Conservation (phyloP, 2,797 vertebrate species). For the Danio kyathit region DNA sequence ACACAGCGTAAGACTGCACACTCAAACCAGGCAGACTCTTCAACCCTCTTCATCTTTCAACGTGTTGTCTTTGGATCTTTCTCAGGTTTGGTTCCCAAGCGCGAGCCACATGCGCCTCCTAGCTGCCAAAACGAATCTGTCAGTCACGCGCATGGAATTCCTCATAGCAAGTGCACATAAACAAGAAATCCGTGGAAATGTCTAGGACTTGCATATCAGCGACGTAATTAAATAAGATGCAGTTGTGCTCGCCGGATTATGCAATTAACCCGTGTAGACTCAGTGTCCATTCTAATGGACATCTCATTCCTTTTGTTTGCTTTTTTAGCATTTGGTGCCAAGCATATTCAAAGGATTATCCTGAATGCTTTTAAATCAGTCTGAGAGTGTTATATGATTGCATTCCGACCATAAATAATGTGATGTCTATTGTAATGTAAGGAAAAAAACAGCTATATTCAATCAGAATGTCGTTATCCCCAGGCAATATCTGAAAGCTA, state of each 20-base stretch:
- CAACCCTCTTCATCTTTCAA: background rate
- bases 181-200: conserved; percentile 18
- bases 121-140: conserved; percentile 55
- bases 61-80: background rate
- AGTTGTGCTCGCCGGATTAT: conserved; percentile 11
- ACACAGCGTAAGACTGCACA: background rate
- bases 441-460: background rate
- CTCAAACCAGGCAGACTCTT: background rate
- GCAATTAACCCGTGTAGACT: conserved; percentile 7
- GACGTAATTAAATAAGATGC: conserved; percentile 1
- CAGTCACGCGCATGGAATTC: conserved; percentile 31
- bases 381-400: background rate
- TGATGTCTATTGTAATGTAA: background rate
- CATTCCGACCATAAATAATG: background rate
- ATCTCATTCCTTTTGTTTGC: background rate
- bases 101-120: conserved; percentile 76
- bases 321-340: background rate
- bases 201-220: background rate
- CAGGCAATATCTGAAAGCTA: background rate
- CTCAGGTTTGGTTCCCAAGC: conserved; percentile 23
- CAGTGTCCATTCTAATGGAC: conserved; percentile 4
- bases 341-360: background rate
- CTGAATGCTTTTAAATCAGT: background rate
- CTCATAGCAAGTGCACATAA: conserved; percentile 10
- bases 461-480: background rate